These are phyloP conservation scores for Triplophysa rosa DNA, from an alignment of 2,113 vertebrate genomes.

Conservation along the genomic window DNA sequence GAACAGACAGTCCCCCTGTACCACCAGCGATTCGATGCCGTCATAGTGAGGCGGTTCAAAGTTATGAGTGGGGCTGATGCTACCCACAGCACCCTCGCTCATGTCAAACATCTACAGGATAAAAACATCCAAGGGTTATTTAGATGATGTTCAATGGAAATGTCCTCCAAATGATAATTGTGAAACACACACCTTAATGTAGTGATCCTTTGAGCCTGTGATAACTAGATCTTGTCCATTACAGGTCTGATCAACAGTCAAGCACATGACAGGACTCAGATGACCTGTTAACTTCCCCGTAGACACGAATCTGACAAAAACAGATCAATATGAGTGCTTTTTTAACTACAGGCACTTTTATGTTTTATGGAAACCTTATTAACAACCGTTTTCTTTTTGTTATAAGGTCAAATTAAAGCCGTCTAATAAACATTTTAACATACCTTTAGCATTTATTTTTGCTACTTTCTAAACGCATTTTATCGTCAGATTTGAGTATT, in stretches of 20 bases:
- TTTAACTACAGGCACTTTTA: not conserved
- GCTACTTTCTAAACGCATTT: no score
- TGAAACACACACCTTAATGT: conserved; percentile 84
- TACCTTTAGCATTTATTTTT: no score
- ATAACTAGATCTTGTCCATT: conserved; percentile 91
- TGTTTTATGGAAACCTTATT: no score
- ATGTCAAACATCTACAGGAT: conserved; percentile 91
- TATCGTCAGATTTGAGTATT: no score
- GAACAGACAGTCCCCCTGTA: conserved; percentile 89
- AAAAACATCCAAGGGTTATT: not conserved
- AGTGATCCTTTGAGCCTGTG: conserved; percentile 97
- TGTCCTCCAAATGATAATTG: not conserved
- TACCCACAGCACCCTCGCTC: conserved; percentile 88
- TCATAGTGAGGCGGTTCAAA: conserved; percentile 98
- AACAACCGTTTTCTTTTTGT: no score
- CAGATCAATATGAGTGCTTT: not conserved
- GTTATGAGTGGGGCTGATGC: conserved; percentile 89
- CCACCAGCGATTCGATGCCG: conserved; percentile 92
- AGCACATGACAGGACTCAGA: conserved; percentile 94
- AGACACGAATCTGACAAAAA: conserved; percentile 84
- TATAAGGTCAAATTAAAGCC: no score
- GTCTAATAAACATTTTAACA: no score
- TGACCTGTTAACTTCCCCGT: conserved; percentile 94
- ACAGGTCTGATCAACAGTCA: conserved; percentile 89
- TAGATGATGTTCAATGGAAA: no score